Conservation (phyloP, 2,888 invertebrate species). For the Apodemia duryi region DNA sequence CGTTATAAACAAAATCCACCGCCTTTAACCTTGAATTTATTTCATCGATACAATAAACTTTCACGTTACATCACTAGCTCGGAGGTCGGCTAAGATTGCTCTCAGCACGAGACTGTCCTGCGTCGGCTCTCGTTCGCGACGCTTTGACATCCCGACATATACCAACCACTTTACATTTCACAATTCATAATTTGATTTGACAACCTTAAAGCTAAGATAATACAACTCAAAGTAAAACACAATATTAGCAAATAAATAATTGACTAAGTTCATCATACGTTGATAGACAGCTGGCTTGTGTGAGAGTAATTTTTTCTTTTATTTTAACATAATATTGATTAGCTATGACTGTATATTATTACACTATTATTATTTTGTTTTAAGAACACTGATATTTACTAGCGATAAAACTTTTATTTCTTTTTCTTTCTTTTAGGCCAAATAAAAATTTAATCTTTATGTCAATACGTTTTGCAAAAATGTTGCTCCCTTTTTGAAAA, state of each 20-base stretch:
- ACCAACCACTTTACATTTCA: conserved; percentile 33
- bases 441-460: no score
- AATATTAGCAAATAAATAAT: conserved; percentile 30
- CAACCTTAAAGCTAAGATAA: conserved; percentile 30
- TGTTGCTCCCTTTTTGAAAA: no score
- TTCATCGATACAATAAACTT: conserved; percentile 27
- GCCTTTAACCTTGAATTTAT: conserved; percentile 4
- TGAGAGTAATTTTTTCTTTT: conserved; percentile 54
- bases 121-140: conserved; percentile 77
- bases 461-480: no score
- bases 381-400: not conserved
- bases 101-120: conserved; percentile 79
- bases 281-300: conserved; percentile 68
- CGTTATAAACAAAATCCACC: not conserved
- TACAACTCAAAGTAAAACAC: conserved; percentile 36
- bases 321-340: conserved; percentile 72
- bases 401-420: not conserved
- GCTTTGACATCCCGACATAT: conserved; percentile 76
- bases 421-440: not conserved
- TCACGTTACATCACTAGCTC: conserved; percentile 45
- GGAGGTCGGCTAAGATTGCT: conserved; percentile 72
- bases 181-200: conserved; percentile 27
- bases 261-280: conserved; percentile 55
- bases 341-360: conserved; percentile 48
- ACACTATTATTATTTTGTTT: conserved; percentile 18